These are phyloP conservation scores for Litocranius walleri DNA, from an alignment of 2,113 vertebrate genomes.

Conservation along the genomic window DNA sequence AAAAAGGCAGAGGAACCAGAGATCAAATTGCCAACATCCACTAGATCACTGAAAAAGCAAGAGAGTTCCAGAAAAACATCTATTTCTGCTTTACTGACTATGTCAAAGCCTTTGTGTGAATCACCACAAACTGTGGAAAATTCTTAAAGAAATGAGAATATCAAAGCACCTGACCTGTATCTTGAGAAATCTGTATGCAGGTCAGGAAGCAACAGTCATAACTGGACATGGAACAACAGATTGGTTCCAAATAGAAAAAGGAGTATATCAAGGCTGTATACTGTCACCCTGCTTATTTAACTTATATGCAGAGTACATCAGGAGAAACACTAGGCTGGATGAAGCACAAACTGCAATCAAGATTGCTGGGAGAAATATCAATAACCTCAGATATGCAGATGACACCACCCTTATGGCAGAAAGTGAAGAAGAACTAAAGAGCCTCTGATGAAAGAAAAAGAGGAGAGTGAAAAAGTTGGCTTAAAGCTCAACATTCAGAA, in stretches of 20 bases:
- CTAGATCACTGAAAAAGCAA: neutral
- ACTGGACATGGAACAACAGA: neutral
- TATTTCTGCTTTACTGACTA: neutral
- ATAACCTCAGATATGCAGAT: neutral
- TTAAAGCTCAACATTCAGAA: neutral
- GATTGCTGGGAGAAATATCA: neutral
- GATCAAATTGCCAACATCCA: neutral
- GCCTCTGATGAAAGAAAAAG: neutral
- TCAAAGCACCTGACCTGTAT: neutral
- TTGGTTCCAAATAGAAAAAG: neutral
- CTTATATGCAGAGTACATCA: neutral
- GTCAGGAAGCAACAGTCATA: neutral
- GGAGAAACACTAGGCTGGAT: accelerated
- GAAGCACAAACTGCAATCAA: neutral
- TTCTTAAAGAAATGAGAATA: neutral
- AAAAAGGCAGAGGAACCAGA: neutral
- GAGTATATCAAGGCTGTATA: neutral
- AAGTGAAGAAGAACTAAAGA: neutral
- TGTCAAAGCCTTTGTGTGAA: neutral
- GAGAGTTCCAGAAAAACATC: neutral
- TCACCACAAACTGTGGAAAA: neutral
- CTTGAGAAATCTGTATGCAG: neutral
- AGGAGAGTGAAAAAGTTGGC: neutral
- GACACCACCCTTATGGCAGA: neutral
- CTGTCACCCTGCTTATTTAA: neutral